A percentile compares a stretch with the other conserved stretches of the same genome.
Evolutionary conservation across 2,888 invertebrate species (phyloP).

Genomic region (Paralinhomoeus sp.): DNA sequence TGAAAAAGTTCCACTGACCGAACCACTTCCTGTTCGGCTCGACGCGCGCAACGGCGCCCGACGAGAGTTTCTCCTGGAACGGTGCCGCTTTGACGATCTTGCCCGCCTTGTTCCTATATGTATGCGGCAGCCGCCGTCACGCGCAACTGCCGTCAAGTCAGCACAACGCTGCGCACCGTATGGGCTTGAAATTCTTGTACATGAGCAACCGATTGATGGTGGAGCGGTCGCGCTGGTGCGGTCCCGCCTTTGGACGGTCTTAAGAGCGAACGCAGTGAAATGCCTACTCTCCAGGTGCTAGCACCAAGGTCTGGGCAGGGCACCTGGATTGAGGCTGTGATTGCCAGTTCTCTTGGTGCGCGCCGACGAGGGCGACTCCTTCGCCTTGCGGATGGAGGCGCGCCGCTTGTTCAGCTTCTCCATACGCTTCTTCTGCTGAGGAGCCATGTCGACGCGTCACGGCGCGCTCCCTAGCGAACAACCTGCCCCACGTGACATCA

Average conservation of each 20-base stretch:
- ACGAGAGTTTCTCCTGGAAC: slow-evolving; percentile 64
- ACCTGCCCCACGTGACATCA: too few species aligned
- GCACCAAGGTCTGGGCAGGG: neutral
- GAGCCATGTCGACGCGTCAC: too few species aligned
- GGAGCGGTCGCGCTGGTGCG: slow-evolving; percentile 61
- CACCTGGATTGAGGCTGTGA: slow-evolving; percentile 83
- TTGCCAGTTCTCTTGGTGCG: slow-evolving; percentile 47
- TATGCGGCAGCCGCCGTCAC: too few species aligned
- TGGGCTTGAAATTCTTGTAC: slow-evolving; percentile 92
- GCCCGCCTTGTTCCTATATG: slow-evolving; percentile 47
- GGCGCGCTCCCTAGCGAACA: too few species aligned
- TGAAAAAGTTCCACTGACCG: too few species aligned
- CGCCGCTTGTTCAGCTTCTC: slow-evolving; percentile 33
- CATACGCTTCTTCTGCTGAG: slow-evolving; percentile 7
- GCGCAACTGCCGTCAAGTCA: too few species aligned
- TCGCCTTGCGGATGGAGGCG: too few species aligned
- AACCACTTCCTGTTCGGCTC: slow-evolving; percentile 98
- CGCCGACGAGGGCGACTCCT: slow-evolving; percentile 1
- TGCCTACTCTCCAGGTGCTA: neutral
- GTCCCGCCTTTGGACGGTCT: slow-evolving; percentile 47
- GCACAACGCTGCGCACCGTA: too few species aligned
- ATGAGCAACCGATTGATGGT: slow-evolving; percentile 90
- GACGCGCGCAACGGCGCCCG: slow-evolving; percentile 73
- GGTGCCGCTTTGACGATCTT: slow-evolving; percentile 83
- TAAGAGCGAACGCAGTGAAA: slow-evolving; percentile 1